Evolutionary conservation across 2,113 vertebrate genomes (phyloP).

Genomic region (Semicossyphus pulcher): DNA sequence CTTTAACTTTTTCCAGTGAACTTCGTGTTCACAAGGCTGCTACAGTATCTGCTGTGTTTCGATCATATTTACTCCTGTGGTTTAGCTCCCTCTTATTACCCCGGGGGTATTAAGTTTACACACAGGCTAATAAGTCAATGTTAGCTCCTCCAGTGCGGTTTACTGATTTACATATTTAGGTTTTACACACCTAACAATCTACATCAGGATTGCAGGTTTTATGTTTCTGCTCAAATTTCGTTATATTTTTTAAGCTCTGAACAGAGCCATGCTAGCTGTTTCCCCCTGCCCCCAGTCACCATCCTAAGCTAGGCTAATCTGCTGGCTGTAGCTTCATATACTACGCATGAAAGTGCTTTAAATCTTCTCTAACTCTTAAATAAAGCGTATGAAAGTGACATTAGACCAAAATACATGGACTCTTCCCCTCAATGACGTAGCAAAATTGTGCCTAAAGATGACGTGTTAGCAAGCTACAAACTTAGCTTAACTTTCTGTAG

Average conservation of each 20-base stretch:
- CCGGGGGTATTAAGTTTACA: background rate
- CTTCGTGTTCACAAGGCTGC: conserved; percentile 17
- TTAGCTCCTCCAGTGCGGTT: background rate
- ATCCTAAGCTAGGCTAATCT: background rate
- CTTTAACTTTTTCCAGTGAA: conserved; percentile 25
- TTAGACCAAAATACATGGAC: background rate
- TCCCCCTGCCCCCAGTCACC: background rate
- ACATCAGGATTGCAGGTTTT: background rate
- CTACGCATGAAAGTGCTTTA: too few relatives aligned
- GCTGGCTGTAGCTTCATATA: background rate
- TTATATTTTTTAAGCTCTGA: background rate
- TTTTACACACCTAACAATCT: background rate
- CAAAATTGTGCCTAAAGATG: background rate
- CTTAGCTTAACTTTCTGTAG: too few relatives aligned
- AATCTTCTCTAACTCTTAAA: too few relatives aligned
- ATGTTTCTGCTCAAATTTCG: too few relatives aligned
- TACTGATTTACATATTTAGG: background rate
- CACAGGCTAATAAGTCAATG: background rate
- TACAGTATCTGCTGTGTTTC: conserved; percentile 5
- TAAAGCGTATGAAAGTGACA: too few relatives aligned
- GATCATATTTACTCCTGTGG: background rate
- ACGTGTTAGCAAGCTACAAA: too few relatives aligned
- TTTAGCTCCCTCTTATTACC: background rate
- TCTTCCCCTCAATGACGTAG: background rate
- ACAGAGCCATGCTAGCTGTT: background rate